These are phyloP conservation scores for Odocoileus virginianus DNA, from an alignment of 2,113 vertebrate genomes.

Conservation along the genomic window DNA sequence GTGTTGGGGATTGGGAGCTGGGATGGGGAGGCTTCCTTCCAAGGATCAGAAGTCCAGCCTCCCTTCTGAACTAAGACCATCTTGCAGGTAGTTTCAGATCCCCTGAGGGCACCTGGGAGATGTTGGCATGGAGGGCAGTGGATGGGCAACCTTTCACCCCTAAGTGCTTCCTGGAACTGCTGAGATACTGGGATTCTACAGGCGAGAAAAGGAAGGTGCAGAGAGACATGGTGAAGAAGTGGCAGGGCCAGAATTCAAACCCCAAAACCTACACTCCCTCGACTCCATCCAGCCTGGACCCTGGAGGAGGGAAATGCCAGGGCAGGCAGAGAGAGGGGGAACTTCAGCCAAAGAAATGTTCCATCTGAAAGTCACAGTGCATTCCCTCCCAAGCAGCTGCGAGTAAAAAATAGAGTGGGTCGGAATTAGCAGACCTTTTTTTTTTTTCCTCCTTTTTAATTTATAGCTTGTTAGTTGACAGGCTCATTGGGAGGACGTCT, in stretches of 20 bases:
- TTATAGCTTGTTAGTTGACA: constrained; percentile 33
- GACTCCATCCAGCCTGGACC: not conserved
- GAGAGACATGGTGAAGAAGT: not conserved
- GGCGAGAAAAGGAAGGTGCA: not conserved
- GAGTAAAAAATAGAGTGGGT: constrained; percentile 60
- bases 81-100: not conserved
- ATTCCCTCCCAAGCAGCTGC: constrained; percentile 57
- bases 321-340: not conserved
- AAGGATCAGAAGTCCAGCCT: not conserved
- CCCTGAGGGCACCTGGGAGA: not conserved
- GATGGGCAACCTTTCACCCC: rapidly evolving
- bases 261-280: not conserved
- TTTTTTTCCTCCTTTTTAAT: constrained; percentile 33
- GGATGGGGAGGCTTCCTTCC: not conserved
- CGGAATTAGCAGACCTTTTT: constrained; percentile 54
- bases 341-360: constrained; percentile 57
- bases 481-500: not conserved
- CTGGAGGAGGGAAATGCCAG: not conserved
- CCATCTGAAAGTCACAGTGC: constrained; percentile 44
- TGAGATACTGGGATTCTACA: not conserved
- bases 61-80: not conserved
- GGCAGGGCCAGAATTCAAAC: not conserved
- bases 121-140: not conserved
- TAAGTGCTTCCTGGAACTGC: not conserved
- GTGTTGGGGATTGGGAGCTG: not conserved